Evolutionary conservation across 2,888 invertebrate species (phyloP).

Genomic region (Petrolisthes cinctipes): DNA sequence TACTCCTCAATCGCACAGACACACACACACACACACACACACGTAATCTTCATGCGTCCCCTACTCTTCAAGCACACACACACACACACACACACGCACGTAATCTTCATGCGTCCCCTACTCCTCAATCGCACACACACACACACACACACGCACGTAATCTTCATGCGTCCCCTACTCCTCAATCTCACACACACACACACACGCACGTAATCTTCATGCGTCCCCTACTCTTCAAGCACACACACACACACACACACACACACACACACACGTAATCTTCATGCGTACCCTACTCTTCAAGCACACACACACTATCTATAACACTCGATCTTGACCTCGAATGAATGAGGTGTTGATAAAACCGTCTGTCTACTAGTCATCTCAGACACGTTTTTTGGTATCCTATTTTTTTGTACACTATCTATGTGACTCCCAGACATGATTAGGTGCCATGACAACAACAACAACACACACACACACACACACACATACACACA

Average conservation of each 20-base stretch:
- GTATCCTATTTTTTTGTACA: too few relatives aligned
- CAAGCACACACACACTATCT: background rate
- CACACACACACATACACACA: background rate
- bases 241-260: background rate
- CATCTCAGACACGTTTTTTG: too few relatives aligned
- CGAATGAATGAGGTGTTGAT: too few relatives aligned
- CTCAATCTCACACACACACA: background rate
- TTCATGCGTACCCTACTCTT: background rate
- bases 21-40: background rate
- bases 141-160: background rate
- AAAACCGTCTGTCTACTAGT: too few relatives aligned
- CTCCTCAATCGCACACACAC: background rate
- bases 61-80: too few relatives aligned
- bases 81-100: background rate
- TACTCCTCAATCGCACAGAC: too few relatives aligned
- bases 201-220: background rate
- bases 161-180: background rate
- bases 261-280: background rate
- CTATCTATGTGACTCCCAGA: too few relatives aligned
- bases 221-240: background rate
- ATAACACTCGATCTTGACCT: too few relatives aligned
- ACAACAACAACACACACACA: conserved; percentile 1
- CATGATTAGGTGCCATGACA: background rate
- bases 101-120: background rate
- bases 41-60: too few relatives aligned